Evolutionary conservation across 2,797 vertebrate species (phyloP), one percentile per base, ranked within the genome.

Genomic region (Etheostoma perlongum): DNA sequence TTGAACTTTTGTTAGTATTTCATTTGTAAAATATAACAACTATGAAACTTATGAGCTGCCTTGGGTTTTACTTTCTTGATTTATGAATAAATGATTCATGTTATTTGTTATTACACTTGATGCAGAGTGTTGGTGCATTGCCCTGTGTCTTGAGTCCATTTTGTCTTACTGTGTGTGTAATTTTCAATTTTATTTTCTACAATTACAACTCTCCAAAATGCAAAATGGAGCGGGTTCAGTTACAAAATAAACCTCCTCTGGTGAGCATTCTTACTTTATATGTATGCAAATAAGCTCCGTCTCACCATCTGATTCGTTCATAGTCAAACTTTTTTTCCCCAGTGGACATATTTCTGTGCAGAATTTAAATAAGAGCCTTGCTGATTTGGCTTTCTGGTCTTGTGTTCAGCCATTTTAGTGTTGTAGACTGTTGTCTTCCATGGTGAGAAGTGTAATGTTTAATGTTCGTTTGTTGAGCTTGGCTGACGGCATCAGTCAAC

Each of bases 401-500:
- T 44, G 63, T 75, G 81, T 78, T 65, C 23, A 61, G 80, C 48
- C 47, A 16, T 83, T 82, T 52, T 47, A 59, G 67, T 73, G 49
- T 76, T 76, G 69, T 71, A 78, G 78, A 81, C 67, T 58, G 57
- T 77, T 47, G 71, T 81, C 65, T 61, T 87, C 52, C 21, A 51
- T 36, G 55, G 61, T 61, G 69, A 75, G 78, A 74, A 18, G 9
- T 48, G 27, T 71, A 66, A 79, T 70, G 64, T 33, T 83, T 78
- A 57, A 65, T 51, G 70, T 64, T 82, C 8, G 62, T 79, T 82
- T 86, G 67, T 79, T 70, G 72, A 71, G 78, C 79, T 78, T 4
- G 27, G 88, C 86, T 91, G 90, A 92, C 6, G 86, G 80, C 83
- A 89, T 90, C 85, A 63, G 80, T 68, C 27, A 60, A 7, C 83